A percentile compares a stretch with the other conserved stretches of the same genome.
phyloP scores from a whole-genome alignment of 2,888 invertebrate species.

The Zygaena filipendulae region DNA sequence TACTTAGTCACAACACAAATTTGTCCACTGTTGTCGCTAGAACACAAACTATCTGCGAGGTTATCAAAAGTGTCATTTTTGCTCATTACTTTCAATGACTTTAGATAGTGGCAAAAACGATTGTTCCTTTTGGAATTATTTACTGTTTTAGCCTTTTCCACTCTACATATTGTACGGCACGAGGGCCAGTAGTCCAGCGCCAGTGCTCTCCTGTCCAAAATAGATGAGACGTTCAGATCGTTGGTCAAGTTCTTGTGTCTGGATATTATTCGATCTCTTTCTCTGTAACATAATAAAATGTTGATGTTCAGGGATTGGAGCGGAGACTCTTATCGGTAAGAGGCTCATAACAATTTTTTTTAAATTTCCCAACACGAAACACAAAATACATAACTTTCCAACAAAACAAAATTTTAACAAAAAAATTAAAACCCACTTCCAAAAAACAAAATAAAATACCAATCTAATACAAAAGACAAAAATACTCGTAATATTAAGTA shows the following conservation, averaged over 20 bases:
- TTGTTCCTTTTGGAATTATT: slow-evolving; percentile 74
- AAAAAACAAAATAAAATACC: no score
- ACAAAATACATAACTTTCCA: no score
- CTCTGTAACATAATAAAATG: slow-evolving; percentile 50
- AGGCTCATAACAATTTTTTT: no score
- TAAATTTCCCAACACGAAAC: no score
- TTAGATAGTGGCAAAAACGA: slow-evolving; percentile 83
- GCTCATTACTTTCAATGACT: slow-evolving; percentile 62
- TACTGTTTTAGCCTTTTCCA: slow-evolving; percentile 71
- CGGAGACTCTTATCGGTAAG: no score
- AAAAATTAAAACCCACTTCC: no score
- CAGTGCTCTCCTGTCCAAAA: slow-evolving; percentile 64
- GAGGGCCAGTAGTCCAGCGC: slow-evolving; percentile 76
- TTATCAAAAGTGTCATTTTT: slow-evolving; percentile 59
- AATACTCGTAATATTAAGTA: no score
- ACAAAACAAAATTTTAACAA: no score
- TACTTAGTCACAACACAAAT: no score
- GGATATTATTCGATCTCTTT: slow-evolving; percentile 41
- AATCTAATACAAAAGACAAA: no score
- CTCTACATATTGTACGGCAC: slow-evolving; percentile 75
- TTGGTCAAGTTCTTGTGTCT: slow-evolving; percentile 49
- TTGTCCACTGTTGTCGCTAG: slow-evolving; percentile 19
- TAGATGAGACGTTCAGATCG: slow-evolving; percentile 50
- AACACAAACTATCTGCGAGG: slow-evolving; percentile 45
- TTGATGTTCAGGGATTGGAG: slow-evolving; percentile 1